phyloP scores from a whole-genome alignment of 1,140 invertebrate species.

The Heliothis subflexa region DNA sequence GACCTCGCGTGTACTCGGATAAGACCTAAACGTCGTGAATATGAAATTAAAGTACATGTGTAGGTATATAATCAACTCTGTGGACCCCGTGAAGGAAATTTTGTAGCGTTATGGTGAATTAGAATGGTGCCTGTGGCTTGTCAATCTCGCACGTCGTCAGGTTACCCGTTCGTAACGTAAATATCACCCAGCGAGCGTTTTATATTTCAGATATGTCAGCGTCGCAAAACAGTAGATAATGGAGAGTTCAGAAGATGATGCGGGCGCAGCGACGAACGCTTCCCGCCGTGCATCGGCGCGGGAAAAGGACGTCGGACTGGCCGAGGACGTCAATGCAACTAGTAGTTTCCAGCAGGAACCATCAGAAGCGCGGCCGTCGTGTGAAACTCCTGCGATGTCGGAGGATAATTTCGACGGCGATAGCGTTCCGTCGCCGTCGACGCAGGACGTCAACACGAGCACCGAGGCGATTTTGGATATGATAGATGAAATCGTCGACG shows the following conservation, averaged over 20 bases:
- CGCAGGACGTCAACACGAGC: constrained; percentile 81
- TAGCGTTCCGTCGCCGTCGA: constrained; percentile 79
- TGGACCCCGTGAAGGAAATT: constrained; percentile 82
- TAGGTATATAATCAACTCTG: constrained; percentile 83
- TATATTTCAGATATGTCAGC: constrained; percentile 85
- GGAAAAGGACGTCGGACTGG: constrained; percentile 82
- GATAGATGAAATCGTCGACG: constrained; percentile 85
- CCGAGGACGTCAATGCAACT: constrained; percentile 80
- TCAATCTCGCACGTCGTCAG: constrained; percentile 85
- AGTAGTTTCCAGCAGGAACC: constrained; percentile 73
- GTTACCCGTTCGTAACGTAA: constrained; percentile 84
- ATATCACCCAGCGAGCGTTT: constrained; percentile 83
- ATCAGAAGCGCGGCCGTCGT: constrained; percentile 69
- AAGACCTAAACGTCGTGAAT: constrained; percentile 83
- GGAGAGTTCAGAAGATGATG: constrained; percentile 86
- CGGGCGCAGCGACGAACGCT: constrained; percentile 82
- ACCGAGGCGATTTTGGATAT: constrained; percentile 85
- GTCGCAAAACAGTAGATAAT: constrained; percentile 86
- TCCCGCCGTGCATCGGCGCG: constrained; percentile 85
- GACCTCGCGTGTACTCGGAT: constrained; percentile 73
- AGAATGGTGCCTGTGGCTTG: constrained; percentile 86
- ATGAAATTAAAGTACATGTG: constrained; percentile 86
- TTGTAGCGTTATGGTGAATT: constrained; percentile 85
- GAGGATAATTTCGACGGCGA: constrained; percentile 82
- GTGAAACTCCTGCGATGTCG: constrained; percentile 78